Conservation (phyloP, 2,888 invertebrate species). For the Cerastoderma edule region DNA sequence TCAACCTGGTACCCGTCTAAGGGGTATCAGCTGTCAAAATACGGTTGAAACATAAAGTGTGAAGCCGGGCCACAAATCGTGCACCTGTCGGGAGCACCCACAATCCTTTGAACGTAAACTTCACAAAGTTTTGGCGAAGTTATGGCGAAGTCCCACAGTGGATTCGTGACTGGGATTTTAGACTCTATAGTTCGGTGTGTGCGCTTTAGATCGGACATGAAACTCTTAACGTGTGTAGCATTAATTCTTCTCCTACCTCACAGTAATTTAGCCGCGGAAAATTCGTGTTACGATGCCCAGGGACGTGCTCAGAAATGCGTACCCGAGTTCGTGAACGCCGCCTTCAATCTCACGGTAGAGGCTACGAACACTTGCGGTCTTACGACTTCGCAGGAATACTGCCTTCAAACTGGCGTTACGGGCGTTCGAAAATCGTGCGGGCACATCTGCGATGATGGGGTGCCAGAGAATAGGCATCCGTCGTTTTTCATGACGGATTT, state of each 20-base stretch:
- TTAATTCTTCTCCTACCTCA: slow-evolving; percentile 63
- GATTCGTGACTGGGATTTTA: slow-evolving; percentile 43
- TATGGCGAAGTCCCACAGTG: slow-evolving; percentile 57
- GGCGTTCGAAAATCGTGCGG: slow-evolving; percentile 87
- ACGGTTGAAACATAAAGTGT: not conserved
- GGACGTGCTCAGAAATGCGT: slow-evolving; percentile 91
- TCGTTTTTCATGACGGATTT: slow-evolving; percentile 94
- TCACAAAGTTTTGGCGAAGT: slow-evolving; percentile 57
- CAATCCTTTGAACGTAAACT: slow-evolving; percentile 57
- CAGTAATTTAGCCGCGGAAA: slow-evolving; percentile 52
- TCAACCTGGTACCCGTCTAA: too few relatives aligned
- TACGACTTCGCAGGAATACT: slow-evolving; percentile 88
- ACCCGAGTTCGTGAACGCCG: slow-evolving; percentile 98
- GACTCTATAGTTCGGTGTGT: slow-evolving; percentile 41
- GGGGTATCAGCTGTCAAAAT: too few relatives aligned
- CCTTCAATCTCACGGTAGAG: slow-evolving; percentile 94
- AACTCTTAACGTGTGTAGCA: slow-evolving; percentile 46
- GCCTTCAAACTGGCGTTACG: slow-evolving; percentile 93
- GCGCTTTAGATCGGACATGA: slow-evolving; percentile 44
- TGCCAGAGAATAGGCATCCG: slow-evolving; percentile 87
- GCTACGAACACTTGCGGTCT: slow-evolving; percentile 98
- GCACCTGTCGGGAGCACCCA: slow-evolving; percentile 52
- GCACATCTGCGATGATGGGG: slow-evolving; percentile 87
- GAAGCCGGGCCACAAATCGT: slow-evolving; percentile 8
- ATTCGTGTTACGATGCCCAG: slow-evolving; percentile 81